Conservation (phyloP, 2,888 invertebrate species). For the Hirtodrosophila confusa region DNA sequence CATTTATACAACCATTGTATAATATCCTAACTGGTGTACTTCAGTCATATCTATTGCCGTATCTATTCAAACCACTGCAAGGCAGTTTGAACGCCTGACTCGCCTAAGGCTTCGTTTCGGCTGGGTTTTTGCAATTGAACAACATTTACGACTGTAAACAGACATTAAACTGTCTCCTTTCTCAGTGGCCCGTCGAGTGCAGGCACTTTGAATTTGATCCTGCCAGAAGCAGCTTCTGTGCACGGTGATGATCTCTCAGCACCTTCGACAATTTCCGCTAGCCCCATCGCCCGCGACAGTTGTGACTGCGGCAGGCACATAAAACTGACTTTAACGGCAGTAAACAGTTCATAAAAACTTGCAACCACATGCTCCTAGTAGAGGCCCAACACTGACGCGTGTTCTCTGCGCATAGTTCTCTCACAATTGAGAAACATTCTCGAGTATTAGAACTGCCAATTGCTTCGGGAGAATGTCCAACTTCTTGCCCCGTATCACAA, state of each 20-base stretch:
- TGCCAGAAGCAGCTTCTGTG: constrained; percentile 48
- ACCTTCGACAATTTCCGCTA: constrained; percentile 71
- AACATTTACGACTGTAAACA: constrained; percentile 82
- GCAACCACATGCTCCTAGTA: constrained; percentile 41
- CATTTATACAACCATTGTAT: constrained; percentile 31
- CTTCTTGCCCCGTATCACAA: too few species aligned
- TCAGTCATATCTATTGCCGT: constrained; percentile 6
- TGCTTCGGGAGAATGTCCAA: too few species aligned
- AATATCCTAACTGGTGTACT: constrained; percentile 6
- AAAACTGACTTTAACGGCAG: constrained; percentile 79
- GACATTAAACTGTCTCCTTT: constrained; percentile 77
- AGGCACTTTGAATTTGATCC: constrained; percentile 71
- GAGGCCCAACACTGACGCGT: constrained; percentile 31
- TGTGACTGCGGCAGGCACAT: constrained; percentile 69
- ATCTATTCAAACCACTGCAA: constrained; percentile 1
- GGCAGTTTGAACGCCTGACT: constrained; percentile 6
- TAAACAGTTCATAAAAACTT: constrained; percentile 75
- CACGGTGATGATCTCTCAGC: constrained; percentile 60
- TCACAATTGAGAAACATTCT: neutral
- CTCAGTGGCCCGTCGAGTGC: constrained; percentile 42
- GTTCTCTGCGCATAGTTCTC: neutral
- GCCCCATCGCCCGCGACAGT: constrained; percentile 66
- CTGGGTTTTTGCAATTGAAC: constrained; percentile 70
- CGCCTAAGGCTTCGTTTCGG: constrained; percentile 14
- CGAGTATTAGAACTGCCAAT: constrained; percentile 7